A percentile compares a stretch with the other conserved stretches of the same genome.
Conservation (phyloP, 1,140 invertebrate genomes). For the Drosophila gunungcola region DNA sequence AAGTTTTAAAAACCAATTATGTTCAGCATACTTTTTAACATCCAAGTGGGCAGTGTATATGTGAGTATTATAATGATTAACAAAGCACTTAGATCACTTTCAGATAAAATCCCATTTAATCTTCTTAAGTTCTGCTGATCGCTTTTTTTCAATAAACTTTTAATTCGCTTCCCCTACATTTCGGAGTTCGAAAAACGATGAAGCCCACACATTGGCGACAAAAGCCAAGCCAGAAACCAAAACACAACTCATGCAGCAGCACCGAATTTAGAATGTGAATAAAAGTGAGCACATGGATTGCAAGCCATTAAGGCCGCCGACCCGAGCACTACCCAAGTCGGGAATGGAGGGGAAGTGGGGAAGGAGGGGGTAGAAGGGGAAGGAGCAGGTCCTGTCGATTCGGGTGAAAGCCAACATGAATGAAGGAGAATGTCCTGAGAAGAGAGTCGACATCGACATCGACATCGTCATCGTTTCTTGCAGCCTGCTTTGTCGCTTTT, state of each 20-base stretch:
- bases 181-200: conserved; percentile 65
- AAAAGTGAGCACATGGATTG: conserved; percentile 56
- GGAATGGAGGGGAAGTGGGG: neutral
- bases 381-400: neutral
- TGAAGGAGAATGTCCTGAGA: conserved; percentile 74
- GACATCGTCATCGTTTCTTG: conserved; percentile 50
- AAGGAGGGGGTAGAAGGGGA: neutral
- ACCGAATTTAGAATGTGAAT: conserved; percentile 29
- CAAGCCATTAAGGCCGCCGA: conserved; percentile 39
- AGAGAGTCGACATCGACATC: conserved; percentile 14
- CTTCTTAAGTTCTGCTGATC: neutral
- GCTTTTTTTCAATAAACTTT: neutral
- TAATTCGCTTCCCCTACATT: conserved; percentile 16
- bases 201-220: conserved; percentile 65
- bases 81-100: too few species aligned
- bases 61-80: too few species aligned
- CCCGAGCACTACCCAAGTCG: conserved; percentile 1
- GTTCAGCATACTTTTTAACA: too few species aligned
- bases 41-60: too few species aligned
- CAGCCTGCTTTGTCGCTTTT: conserved; percentile 27
- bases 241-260: conserved; percentile 33
- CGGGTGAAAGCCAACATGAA: conserved; percentile 60
- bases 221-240: conserved; percentile 25
- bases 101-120: too few species aligned
- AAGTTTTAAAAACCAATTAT: too few species aligned